Evolutionary conservation across 2,113 vertebrate species (phyloP).

Genomic region (Brienomyrus brachyistius): DNA sequence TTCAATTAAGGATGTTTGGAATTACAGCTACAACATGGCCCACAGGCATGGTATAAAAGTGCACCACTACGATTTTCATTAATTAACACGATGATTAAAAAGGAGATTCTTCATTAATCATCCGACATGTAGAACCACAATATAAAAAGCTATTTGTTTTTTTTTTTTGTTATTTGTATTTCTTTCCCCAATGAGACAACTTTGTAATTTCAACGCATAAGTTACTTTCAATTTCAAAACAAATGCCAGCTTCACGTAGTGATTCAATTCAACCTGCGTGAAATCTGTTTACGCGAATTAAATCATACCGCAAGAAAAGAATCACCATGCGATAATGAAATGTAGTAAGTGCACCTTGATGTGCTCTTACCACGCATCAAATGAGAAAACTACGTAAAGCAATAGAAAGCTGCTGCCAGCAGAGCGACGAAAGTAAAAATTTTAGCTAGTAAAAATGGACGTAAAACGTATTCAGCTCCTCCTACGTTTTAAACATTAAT

Average conservation of each 20-base stretch:
- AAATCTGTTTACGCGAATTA: not conserved
- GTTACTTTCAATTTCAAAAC: not conserved
- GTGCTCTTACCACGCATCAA: not conserved
- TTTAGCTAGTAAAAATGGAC: not conserved
- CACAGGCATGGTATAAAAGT: slow-evolving; percentile 34
- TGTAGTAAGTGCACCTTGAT: not conserved
- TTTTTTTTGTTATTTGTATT: not conserved
- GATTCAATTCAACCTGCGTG: not conserved
- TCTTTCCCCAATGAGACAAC: not conserved
- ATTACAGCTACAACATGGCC: slow-evolving; percentile 39
- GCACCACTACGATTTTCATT: slow-evolving; percentile 26
- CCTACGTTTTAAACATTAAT: not conserved
- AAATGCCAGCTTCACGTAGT: not conserved
- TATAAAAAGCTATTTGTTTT: not conserved
- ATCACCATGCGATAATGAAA: not conserved
- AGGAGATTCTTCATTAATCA: slow-evolving; percentile 23
- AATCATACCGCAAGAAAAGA: not conserved
- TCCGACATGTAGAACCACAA: slow-evolving; percentile 29
- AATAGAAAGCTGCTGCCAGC: not conserved
- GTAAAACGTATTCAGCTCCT: not conserved
- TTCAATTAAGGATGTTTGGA: slow-evolving; percentile 44
- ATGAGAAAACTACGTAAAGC: not conserved
- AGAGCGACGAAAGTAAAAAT: not conserved
- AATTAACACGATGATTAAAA: slow-evolving; percentile 43
- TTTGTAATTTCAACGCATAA: not conserved